These are phyloP conservation scores for Rhagoletis pomonella DNA, from an alignment of 1,140 invertebrate genomes.

Conservation along the genomic window DNA sequence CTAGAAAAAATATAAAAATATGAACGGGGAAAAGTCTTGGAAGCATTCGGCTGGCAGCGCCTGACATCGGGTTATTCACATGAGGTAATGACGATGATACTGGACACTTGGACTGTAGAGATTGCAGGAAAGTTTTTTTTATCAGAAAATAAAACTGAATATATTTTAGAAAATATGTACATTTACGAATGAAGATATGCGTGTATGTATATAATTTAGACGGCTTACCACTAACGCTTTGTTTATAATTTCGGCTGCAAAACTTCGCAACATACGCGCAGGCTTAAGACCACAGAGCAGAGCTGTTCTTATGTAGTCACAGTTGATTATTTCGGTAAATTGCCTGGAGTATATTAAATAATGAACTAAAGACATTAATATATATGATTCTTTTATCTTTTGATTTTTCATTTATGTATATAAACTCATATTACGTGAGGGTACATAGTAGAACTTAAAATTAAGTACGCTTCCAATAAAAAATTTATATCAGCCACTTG, in stretches of 20 bases:
- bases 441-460: too few species aligned
- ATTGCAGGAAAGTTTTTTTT: not conserved
- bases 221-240: slow-evolving; percentile 52
- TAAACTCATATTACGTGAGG: too few species aligned
- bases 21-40: not conserved
- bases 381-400: not conserved
- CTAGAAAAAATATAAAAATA: slow-evolving; percentile 55
- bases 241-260: slow-evolving; percentile 66
- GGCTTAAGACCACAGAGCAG: slow-evolving; percentile 66
- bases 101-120: slow-evolving; percentile 53
- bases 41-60: slow-evolving; percentile 8
- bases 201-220: not conserved
- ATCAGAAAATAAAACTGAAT: slow-evolving; percentile 32
- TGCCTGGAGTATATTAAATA: slow-evolving; percentile 56
- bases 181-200: slow-evolving; percentile 2
- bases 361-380: not conserved
- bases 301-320: slow-evolving; percentile 66
- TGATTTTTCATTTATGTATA: too few species aligned
- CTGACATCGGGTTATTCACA: slow-evolving; percentile 55
- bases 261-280: slow-evolving; percentile 64
- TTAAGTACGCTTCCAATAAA: too few species aligned
- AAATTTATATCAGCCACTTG: too few species aligned
- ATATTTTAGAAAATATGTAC: slow-evolving; percentile 40
- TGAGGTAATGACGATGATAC: slow-evolving; percentile 52
- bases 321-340: slow-evolving; percentile 68